Evolutionary conservation across 2,113 vertebrate species (phyloP).

Genomic region (Albula glossodonta): DNA sequence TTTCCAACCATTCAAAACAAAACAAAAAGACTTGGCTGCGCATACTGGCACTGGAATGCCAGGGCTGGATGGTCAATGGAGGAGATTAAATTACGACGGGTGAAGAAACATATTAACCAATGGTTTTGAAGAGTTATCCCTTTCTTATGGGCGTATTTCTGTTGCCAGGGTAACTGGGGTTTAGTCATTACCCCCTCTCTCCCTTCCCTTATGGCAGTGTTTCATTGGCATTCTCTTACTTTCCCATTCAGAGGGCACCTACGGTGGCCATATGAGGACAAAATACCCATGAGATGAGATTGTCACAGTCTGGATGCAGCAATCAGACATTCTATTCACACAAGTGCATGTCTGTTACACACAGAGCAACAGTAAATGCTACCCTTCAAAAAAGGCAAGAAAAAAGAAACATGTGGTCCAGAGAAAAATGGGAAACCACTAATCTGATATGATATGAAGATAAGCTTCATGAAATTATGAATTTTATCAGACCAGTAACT

Average conservation of each 20-base stretch:
- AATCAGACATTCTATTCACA: too few species aligned
- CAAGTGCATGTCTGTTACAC: too few species aligned
- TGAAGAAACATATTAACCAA: background rate
- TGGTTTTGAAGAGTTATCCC: background rate
- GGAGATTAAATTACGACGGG: background rate
- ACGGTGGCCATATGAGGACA: too few species aligned
- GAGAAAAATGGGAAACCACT: background rate
- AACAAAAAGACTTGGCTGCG: background rate
- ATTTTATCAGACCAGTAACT: background rate
- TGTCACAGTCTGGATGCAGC: background rate
- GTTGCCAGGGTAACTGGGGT: too few species aligned
- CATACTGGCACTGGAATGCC: background rate
- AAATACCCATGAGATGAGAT: too few species aligned
- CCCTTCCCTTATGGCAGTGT: too few species aligned
- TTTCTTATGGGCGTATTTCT: too few species aligned
- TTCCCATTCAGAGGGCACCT: too few species aligned
- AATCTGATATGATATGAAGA: background rate
- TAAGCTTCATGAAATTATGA: background rate
- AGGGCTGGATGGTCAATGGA: background rate
- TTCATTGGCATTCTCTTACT: too few species aligned
- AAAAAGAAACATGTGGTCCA: background rate
- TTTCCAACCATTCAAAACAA: constrained; percentile 2
- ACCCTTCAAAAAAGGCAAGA: too few species aligned
- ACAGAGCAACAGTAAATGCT: too few species aligned
- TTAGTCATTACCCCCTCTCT: too few species aligned